Percentiles rank a stretch among this genome's conserved stretches.
phyloP scores from a whole-genome alignment of 1,140 invertebrate species.

The Paraescarpia echinospica region DNA sequence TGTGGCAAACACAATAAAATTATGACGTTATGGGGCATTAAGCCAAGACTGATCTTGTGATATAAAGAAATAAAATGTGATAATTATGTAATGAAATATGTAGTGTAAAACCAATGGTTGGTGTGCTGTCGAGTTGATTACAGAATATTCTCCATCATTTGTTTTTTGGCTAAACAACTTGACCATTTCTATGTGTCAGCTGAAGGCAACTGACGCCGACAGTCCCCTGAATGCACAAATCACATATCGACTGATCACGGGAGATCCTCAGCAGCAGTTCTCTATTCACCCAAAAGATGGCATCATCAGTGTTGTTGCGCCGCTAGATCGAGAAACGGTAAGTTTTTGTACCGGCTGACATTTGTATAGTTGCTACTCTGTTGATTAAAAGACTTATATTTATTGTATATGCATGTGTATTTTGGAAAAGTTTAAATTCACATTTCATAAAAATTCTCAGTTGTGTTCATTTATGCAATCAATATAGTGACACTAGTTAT shows the following conservation, averaged over 20 bases:
- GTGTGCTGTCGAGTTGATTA: too few relatives aligned
- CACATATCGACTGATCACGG: constrained; percentile 74
- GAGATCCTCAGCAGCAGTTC: constrained; percentile 79
- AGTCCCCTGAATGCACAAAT: constrained; percentile 4
- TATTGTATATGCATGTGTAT: not conserved
- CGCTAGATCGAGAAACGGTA: constrained; percentile 81
- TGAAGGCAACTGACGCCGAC: constrained; percentile 20
- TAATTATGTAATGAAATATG: too few relatives aligned
- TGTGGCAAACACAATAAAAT: too few relatives aligned
- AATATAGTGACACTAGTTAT: too few relatives aligned
- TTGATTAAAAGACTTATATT: not conserved
- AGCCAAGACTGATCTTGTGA: too few relatives aligned
- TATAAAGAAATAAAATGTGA: too few relatives aligned
- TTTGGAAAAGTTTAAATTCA: not conserved
- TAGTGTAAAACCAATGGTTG: too few relatives aligned
- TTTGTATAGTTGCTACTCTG: not conserved
- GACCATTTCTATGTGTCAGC: not conserved
- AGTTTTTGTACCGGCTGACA: constrained; percentile 10
- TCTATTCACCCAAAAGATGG: constrained; percentile 76
- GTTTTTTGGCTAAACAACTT: too few relatives aligned
- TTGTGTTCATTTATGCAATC: not conserved
- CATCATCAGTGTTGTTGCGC: constrained; percentile 72
- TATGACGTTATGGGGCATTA: too few relatives aligned
- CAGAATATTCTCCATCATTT: too few relatives aligned
- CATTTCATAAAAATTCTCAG: not conserved